These are phyloP conservation scores for Lordiphosa collinella DNA, from an alignment of 1,140 invertebrate genomes.

Conservation along the genomic window DNA sequence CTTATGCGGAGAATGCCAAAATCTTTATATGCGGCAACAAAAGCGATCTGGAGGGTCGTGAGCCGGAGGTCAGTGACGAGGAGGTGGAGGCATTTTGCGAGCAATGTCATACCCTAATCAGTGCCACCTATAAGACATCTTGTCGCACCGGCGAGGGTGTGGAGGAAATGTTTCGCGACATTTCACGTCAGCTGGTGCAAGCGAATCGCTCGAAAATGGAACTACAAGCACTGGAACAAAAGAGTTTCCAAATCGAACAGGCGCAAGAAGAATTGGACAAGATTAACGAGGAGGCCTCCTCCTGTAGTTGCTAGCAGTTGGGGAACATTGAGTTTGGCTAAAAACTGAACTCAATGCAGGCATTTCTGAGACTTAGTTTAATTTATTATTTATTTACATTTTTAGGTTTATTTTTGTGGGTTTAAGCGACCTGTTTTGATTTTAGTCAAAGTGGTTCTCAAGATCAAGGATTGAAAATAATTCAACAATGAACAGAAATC, in stretches of 20 bases:
- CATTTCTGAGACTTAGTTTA: constrained; percentile 22
- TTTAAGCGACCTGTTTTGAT: too few species aligned
- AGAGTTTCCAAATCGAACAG: constrained; percentile 88
- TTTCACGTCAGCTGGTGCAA: constrained; percentile 88
- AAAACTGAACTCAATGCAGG: constrained; percentile 44
- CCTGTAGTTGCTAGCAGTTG: constrained; percentile 84
- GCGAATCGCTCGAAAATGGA: constrained; percentile 90
- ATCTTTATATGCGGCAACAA: constrained; percentile 96
- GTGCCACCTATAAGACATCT: constrained; percentile 93
- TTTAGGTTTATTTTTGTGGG: too few species aligned
- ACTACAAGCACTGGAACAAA: constrained; percentile 87
- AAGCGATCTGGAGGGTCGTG: constrained; percentile 87
- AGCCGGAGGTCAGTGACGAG: constrained; percentile 87
- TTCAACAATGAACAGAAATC: too few species aligned
- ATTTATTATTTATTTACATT: constrained; percentile 29
- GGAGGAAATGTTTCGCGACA: constrained; percentile 94
- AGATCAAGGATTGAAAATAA: too few species aligned
- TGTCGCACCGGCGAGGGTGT: constrained; percentile 93
- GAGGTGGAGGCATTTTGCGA: constrained; percentile 96
- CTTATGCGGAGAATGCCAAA: constrained; percentile 95
- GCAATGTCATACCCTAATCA: constrained; percentile 94
- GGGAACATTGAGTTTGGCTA: constrained; percentile 78
- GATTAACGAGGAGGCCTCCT: constrained; percentile 79
- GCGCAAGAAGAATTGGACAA: constrained; percentile 79
- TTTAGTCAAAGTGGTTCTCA: too few species aligned